These are phyloP conservation scores for Cydia splendana DNA, from an alignment of 1,140 invertebrate genomes.

Conservation along the genomic window DNA sequence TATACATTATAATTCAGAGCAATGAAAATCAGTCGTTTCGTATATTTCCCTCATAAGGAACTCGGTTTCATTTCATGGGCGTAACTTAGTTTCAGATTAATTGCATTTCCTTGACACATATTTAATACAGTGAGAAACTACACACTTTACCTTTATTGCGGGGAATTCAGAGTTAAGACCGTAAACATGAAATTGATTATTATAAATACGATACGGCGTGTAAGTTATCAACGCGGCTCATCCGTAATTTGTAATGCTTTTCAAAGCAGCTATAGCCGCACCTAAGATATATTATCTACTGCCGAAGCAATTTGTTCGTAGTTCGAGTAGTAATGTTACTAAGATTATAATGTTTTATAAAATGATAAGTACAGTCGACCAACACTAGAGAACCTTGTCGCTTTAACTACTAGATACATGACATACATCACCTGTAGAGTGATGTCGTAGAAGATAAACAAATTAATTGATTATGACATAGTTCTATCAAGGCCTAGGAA, in stretches of 20 bases:
- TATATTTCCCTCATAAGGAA: too few relatives aligned
- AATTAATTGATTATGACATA: too few relatives aligned
- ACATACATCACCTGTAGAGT: too few relatives aligned
- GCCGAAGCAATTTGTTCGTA: constrained; percentile 14
- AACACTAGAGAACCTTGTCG: too few relatives aligned
- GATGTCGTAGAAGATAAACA: too few relatives aligned
- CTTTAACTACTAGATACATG: too few relatives aligned
- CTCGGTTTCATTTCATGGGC: too few relatives aligned
- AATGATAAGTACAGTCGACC: too few relatives aligned
- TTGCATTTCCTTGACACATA: neutral
- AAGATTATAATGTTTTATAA: neutral
- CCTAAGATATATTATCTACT: constrained; percentile 24
- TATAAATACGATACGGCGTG: constrained; percentile 26
- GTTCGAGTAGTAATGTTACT: neutral
- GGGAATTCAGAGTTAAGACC: neutral
- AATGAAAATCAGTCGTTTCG: too few relatives aligned
- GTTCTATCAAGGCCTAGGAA: too few relatives aligned
- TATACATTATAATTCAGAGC: too few relatives aligned
- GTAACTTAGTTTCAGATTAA: neutral
- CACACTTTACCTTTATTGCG: neutral
- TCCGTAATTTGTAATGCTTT: constrained; percentile 33
- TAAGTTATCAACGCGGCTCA: constrained; percentile 30
- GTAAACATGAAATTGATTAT: constrained; percentile 30
- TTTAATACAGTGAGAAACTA: neutral
- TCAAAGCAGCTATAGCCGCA: constrained; percentile 14